Percentiles rank a stretch among this genome's conserved stretches.
phyloP scores from a whole-genome alignment of 2,888 invertebrate genomes.

The Byasa hedistus region DNA sequence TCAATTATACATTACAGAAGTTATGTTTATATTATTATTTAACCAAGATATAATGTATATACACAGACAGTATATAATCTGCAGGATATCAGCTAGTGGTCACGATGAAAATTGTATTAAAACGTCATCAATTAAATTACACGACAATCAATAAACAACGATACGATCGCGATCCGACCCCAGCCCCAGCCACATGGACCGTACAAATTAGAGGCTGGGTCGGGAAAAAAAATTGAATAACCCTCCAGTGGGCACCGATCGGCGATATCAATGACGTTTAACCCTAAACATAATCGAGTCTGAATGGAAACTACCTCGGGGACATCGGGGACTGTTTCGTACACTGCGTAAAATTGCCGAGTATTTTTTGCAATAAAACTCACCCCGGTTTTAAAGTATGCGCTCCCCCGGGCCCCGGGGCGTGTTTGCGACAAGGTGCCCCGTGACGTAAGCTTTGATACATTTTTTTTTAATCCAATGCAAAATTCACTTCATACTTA shows the following conservation, averaged over 20 bases:
- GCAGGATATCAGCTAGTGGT: no score
- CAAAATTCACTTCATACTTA: no score
- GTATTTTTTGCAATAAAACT: slow-evolving; percentile 71
- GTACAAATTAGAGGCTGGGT: slow-evolving; percentile 68
- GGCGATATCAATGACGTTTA: slow-evolving; percentile 79
- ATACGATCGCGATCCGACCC: slow-evolving; percentile 49
- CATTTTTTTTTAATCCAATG: no score
- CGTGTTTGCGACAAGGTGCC: slow-evolving; percentile 42
- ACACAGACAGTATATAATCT: no score
- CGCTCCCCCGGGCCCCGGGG: slow-evolving; percentile 59
- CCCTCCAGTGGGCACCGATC: slow-evolving; percentile 68
- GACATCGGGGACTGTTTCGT: slow-evolving; percentile 67
- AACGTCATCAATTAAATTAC: slow-evolving; percentile 54
- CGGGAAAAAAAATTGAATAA: slow-evolving; percentile 65
- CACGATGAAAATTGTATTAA: slow-evolving; percentile 17
- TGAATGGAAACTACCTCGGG: slow-evolving; percentile 78
- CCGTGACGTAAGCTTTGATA: neutral
- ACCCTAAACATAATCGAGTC: slow-evolving; percentile 79
- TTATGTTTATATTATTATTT: no score
- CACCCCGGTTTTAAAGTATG: slow-evolving; percentile 64
- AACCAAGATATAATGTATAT: no score
- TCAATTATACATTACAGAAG: no score
- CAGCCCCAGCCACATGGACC: slow-evolving; percentile 61
- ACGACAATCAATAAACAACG: slow-evolving; percentile 53
- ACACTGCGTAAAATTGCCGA: slow-evolving; percentile 69